These are phyloP conservation scores for Alviniconcha strummeri DNA, from an alignment of 2,888 invertebrate genomes.

Conservation along the genomic window DNA sequence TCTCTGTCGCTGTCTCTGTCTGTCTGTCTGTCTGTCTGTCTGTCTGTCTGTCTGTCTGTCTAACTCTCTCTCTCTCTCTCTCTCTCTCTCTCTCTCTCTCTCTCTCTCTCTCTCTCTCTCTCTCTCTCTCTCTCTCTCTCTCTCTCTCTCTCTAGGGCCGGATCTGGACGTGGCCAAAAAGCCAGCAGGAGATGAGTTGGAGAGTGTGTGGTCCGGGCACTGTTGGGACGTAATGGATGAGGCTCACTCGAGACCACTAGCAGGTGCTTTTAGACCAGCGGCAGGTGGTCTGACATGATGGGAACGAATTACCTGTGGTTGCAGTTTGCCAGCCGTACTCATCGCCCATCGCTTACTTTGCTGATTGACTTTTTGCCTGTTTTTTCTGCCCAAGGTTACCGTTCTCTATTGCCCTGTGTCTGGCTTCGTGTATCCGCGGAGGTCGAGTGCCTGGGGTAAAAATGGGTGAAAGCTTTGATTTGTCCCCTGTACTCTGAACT, in stretches of 20 bases:
- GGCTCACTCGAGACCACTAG: neutral
- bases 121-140: neutral
- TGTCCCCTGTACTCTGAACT: no score
- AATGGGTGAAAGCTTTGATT: no score
- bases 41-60: neutral
- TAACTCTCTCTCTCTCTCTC: neutral
- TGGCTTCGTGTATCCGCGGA: no score
- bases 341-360: neutral
- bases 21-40: neutral
- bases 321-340: neutral
- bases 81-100: constrained; percentile 1
- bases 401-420: no score
- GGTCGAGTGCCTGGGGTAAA: no score
- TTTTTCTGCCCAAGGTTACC: no score
- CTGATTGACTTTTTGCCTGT: no score
- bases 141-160: neutral
- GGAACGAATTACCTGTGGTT: constrained; percentile 1
- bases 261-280: neutral
- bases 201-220: neutral
- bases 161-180: no score
- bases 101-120: constrained; percentile 11
- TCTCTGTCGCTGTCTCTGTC: neutral
- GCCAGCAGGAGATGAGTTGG: neutral
- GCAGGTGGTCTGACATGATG: neutral
- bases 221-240: neutral